A percentile compares a stretch with the other conserved stretches of the same genome.
phyloP scores from a whole-genome alignment of 2,888 invertebrate species.

The Thereva unica region DNA sequence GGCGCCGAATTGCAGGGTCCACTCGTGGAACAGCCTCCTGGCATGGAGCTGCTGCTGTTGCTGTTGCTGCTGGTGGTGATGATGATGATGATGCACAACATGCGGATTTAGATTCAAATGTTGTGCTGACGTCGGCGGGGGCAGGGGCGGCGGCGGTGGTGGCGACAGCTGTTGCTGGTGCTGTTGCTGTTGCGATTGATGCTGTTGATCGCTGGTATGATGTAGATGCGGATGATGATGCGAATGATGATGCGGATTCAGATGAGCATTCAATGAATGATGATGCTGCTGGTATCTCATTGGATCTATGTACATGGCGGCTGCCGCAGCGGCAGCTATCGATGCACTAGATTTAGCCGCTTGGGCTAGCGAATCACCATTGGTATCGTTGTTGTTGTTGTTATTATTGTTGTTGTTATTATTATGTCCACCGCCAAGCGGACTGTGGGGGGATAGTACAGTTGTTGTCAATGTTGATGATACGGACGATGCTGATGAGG shows the following conservation, averaged over 20 bases:
- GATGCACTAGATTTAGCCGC: conserved; percentile 52
- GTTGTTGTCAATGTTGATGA: conserved; percentile 56
- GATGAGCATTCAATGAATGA: conserved; percentile 37
- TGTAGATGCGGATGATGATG: conserved; percentile 57
- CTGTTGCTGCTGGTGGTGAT: conserved; percentile 58
- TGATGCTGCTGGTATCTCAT: conserved; percentile 58
- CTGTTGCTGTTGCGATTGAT: conserved; percentile 36
- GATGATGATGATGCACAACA: conserved; percentile 53
- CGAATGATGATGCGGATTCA: conserved; percentile 40
- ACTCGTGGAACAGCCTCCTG: conserved; percentile 58
- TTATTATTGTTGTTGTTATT: conserved; percentile 47
- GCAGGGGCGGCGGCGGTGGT: conserved; percentile 49
- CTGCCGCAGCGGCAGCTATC: conserved; percentile 58
- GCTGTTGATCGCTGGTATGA: conserved; percentile 53
- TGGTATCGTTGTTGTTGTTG: conserved; percentile 49
- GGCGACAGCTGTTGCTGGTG: conserved; percentile 38
- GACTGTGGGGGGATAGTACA: conserved; percentile 57
- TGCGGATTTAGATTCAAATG: conserved; percentile 56
- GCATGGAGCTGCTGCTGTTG: conserved; percentile 58
- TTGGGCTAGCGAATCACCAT: conserved; percentile 51
- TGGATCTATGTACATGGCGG: conserved; percentile 59
- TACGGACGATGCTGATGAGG: conserved; percentile 56
- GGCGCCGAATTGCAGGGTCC: conserved; percentile 59
- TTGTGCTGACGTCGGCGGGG: conserved; percentile 53
- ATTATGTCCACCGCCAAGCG: conserved; percentile 51